These are phyloP conservation scores for Rynchops niger DNA, from an alignment of 2,113 vertebrate species.

Conservation along the genomic window DNA sequence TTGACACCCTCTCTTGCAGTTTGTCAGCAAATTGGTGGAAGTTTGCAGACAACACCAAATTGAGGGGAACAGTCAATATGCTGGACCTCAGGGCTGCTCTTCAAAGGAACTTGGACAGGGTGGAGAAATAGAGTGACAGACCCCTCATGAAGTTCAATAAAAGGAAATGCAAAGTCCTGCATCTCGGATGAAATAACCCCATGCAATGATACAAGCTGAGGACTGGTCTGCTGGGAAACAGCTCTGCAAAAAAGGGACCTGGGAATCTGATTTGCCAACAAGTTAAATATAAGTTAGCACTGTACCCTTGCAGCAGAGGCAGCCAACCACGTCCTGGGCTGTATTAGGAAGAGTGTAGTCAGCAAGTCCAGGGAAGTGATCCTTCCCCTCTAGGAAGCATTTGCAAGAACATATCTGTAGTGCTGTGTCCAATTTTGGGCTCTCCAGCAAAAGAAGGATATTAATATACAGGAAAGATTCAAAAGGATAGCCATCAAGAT, in stretches of 20 bases:
- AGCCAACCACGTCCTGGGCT: not conserved
- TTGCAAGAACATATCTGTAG: accelerated
- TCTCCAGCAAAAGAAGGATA: not conserved
- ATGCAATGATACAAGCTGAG: not conserved
- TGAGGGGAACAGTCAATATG: not conserved
- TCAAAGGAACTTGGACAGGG: not conserved
- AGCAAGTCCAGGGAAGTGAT: not conserved
- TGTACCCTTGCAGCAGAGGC: not conserved
- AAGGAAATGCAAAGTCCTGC: not conserved
- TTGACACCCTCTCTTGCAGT: not conserved
- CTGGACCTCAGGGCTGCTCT: not conserved
- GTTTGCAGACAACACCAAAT: not conserved
- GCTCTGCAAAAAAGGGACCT: not conserved
- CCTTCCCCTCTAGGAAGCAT: not conserved
- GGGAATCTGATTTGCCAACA: not conserved
- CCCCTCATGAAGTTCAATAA: not conserved
- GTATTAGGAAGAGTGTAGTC: accelerated
- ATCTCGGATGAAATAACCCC: not conserved
- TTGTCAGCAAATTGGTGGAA: not conserved
- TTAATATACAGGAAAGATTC: not conserved
- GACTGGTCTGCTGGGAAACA: not conserved
- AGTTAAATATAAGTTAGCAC: not conserved
- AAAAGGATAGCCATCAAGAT: not conserved
- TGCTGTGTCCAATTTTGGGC: not conserved
- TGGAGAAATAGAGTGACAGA: not conserved